Evolutionary conservation across 1,140 invertebrate genomes (phyloP).

Genomic region (Drosophila pruinosa): DNA sequence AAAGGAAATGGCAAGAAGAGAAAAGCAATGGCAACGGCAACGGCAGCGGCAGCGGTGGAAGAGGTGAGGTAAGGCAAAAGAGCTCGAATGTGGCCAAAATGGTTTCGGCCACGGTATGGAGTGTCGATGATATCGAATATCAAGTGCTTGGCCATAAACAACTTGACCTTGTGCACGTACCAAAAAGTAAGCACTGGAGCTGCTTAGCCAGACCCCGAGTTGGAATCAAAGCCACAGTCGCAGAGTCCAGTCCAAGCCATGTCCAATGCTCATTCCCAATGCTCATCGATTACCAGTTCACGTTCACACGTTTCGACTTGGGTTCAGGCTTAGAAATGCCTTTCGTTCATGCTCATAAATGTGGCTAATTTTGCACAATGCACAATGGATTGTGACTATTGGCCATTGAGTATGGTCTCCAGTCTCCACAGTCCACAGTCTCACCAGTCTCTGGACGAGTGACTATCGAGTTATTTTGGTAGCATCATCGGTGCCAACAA

Average conservation of each 20-base stretch:
- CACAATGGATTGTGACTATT: conserved; percentile 23
- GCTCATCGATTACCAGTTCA: conserved; percentile 76
- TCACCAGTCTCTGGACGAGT: not conserved
- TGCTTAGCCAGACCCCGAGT: not conserved
- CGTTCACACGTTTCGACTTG: conserved; percentile 66
- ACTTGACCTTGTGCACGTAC: conserved; percentile 78
- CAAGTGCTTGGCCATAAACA: conserved; percentile 75
- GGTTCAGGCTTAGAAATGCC: conserved; percentile 49
- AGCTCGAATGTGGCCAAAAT: conserved; percentile 36
- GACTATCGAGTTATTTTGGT: conserved; percentile 10
- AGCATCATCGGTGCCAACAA: conserved; percentile 23
- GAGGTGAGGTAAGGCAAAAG: not conserved
- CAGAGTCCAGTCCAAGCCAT: conserved; percentile 1
- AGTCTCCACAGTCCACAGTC: too few relatives aligned
- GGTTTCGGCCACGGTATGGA: conserved; percentile 24
- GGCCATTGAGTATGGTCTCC: not conserved
- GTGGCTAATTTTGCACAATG: conserved; percentile 62
- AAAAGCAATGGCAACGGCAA: conserved; percentile 5
- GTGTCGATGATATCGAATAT: conserved; percentile 72
- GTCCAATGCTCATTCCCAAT: conserved; percentile 42
- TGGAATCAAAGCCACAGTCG: not conserved
- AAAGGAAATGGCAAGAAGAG: conserved; percentile 41
- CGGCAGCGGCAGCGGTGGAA: too few relatives aligned
- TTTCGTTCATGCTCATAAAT: conserved; percentile 72
- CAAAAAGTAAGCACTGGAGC: conserved; percentile 1